Evolutionary conservation across 2,113 vertebrate genomes (phyloP).

Genomic region (Tapirus terrestris): DNA sequence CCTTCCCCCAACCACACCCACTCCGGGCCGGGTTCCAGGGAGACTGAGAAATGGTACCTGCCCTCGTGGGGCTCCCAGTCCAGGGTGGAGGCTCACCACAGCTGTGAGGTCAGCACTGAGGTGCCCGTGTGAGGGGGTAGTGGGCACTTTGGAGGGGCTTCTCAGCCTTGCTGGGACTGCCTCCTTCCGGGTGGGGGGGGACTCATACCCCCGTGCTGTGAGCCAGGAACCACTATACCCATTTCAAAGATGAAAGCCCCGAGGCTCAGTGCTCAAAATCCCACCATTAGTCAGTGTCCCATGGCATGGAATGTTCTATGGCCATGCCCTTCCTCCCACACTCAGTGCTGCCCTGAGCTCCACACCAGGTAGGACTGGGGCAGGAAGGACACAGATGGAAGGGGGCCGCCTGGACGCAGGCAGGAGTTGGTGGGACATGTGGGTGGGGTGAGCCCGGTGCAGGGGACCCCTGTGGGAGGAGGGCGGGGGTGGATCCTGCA

Average conservation of each 20-base stretch:
- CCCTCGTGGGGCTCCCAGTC: fast-evolving
- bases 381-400: too few relatives aligned
- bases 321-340: not conserved
- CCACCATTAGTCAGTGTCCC: fast-evolving
- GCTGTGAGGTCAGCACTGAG: fast-evolving
- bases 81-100: not conserved
- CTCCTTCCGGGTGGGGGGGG: not conserved
- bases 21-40: fast-evolving
- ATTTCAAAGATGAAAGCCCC: not conserved
- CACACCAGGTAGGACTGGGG: fast-evolving
- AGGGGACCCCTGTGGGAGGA: fast-evolving
- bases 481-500: fast-evolving
- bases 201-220: not conserved
- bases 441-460: too few relatives aligned
- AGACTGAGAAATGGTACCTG: not conserved
- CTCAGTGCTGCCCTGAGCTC: not conserved
- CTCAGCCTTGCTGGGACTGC: not conserved
- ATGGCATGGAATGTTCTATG: fast-evolving
- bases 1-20: not conserved
- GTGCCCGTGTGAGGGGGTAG: fast-evolving
- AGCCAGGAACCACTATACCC: not conserved
- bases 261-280: too few relatives aligned
- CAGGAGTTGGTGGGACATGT: fast-evolving
- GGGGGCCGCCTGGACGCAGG: fast-evolving
- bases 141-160: not conserved